These are phyloP conservation scores for Craniophora ligustri DNA, from an alignment of 2,888 invertebrate genomes.

Conservation along the genomic window DNA sequence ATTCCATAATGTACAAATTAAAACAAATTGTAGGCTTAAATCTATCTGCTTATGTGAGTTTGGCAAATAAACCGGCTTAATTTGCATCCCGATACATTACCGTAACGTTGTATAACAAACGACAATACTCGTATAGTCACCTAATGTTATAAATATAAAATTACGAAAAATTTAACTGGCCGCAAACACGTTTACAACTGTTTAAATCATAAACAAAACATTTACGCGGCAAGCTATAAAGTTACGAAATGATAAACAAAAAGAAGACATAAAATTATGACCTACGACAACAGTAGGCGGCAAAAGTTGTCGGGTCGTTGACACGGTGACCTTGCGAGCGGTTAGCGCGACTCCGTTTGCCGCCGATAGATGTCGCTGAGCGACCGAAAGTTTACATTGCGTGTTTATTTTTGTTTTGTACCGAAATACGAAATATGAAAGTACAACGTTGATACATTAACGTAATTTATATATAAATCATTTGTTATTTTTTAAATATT, in stretches of 20 bases:
- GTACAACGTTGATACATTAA: too few relatives aligned
- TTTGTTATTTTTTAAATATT: too few relatives aligned
- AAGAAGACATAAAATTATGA: constrained; percentile 89
- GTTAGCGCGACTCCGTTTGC: constrained; percentile 65
- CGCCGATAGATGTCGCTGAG: constrained; percentile 78
- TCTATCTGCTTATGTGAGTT: too few relatives aligned
- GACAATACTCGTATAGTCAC: constrained; percentile 9
- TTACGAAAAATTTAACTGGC: constrained; percentile 38
- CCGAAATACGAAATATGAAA: constrained; percentile 36
- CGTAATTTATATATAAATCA: too few relatives aligned
- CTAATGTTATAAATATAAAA: constrained; percentile 29
- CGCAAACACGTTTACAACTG: constrained; percentile 46
- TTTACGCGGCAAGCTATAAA: constrained; percentile 83
- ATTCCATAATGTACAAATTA: too few relatives aligned
- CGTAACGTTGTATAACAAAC: constrained; percentile 27
- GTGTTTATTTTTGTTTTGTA: constrained; percentile 48
- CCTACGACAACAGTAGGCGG: constrained; percentile 88
- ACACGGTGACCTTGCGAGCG: constrained; percentile 84
- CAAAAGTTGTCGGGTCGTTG: constrained; percentile 88
- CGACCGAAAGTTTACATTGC: constrained; percentile 38
- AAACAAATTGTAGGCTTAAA: too few relatives aligned
- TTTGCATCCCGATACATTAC: constrained; percentile 9
- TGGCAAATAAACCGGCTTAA: too few relatives aligned
- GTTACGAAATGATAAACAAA: constrained; percentile 88
- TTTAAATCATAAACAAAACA: constrained; percentile 65